Evolutionary conservation across 2,113 vertebrate genomes (phyloP).

Genomic region (Anolis sagrei): DNA sequence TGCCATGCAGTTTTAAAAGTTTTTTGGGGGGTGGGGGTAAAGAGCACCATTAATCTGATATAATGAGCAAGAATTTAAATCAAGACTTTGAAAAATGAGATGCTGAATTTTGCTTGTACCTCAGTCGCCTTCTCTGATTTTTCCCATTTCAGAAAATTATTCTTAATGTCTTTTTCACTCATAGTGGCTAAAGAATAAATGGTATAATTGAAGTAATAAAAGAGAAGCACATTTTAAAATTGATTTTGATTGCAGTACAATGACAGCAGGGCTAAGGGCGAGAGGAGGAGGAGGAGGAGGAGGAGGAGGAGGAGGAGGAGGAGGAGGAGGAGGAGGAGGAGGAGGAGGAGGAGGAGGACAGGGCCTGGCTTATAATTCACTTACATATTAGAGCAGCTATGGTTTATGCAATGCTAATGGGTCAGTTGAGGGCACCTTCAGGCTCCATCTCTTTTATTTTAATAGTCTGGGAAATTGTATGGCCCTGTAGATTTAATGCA

Average conservation of each 20-base stretch:
- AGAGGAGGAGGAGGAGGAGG: neutral
- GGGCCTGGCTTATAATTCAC: neutral
- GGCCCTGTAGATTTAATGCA: neutral
- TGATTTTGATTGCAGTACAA: conserved; percentile 2
- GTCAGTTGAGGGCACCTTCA: neutral
- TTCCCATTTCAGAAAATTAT: neutral
- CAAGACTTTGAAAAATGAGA: neutral
- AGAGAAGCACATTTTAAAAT: neutral
- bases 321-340: neutral
- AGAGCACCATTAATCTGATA: neutral
- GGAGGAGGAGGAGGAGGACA: no score
- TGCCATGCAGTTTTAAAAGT: neutral
- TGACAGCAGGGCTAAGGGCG: neutral
- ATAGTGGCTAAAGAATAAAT: neutral
- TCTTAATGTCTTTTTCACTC: neutral
- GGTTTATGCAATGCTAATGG: neutral
- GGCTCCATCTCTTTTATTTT: neutral
- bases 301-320: neutral
- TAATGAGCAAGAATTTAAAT: neutral
- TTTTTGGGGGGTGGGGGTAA: neutral
- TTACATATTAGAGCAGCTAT: neutral
- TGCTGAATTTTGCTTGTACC: neutral
- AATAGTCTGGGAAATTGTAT: no score
- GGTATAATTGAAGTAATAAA: conserved; percentile 9
- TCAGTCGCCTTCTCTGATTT: neutral